Evolutionary conservation across 2,113 vertebrate genomes (phyloP), one percentile per base, ranked within the genome.

Genomic region (Ranitomeya variabilis): DNA sequence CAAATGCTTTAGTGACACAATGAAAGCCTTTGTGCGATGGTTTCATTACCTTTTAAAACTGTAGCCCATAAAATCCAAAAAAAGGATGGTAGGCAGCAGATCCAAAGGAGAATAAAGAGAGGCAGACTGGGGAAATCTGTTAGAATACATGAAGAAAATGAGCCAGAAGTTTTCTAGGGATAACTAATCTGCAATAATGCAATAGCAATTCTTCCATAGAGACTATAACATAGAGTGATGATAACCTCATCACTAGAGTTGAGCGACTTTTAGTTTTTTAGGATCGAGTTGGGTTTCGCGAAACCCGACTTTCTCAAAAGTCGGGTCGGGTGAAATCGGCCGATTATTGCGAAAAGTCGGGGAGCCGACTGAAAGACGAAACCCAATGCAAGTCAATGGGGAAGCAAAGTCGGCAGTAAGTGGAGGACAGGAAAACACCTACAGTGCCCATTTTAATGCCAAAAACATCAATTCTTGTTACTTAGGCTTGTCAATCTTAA

Each of bases 211-310:
- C 21, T 9, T 59, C 54, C 54, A 26, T 23, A 80, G 23, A 23
- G 55, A 14, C 13, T 18, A 74, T 74, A 74, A 74, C 31, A 45
- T 19, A 26, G 54, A 80, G 78, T 80, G 54, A 80, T 59, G 51
- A n/a, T 78, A 78, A 78, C 76, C 76, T 78, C 51, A 54, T 78
- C 51, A 78, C n/a, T n/a, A n/a, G n/a, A n/a, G n/a, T n/a, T n/a
- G n/a, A n/a, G n/a, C n/a, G n/a, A n/a, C n/a, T n/a, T n/a, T n/a
- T n/a, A n/a, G n/a, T n/a, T n/a, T n/a, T n/a, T n/a, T n/a, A n/a
- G n/a, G n/a, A n/a, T n/a, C n/a, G n/a, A n/a, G n/a, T n/a, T n/a
- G n/a, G n/a, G n/a, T n/a, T n/a, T n/a, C n/a, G n/a, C n/a, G n/a
- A n/a, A n/a, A n/a, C n/a, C n/a, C n/a, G n/a, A n/a, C n/a, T n/a